Base-by-base conservation (phyloP, 2,888 invertebrate species). In the Autographa gamma region DNA sequence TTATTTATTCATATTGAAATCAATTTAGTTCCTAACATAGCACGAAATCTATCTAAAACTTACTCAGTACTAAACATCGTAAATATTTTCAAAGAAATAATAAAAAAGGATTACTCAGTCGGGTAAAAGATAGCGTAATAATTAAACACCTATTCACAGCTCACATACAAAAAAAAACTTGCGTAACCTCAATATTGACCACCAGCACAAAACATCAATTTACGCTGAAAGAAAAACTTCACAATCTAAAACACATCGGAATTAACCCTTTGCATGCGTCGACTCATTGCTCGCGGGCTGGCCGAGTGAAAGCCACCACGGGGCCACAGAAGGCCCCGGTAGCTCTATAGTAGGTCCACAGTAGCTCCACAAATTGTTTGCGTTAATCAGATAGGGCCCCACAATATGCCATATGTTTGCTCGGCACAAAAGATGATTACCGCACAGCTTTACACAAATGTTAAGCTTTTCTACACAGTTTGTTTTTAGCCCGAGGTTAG, bases 391-490 rank as follows among this genome's bases (percentile, higher is more conserved):
- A 93, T 93, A 93, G 89, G 89, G 86, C 86, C 73, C 75, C 69
- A 85, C 94, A 94, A 93, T 93, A 93, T 93, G 93, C 87, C 90
- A 85, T 90, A 87, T 93, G 93, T 93, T 93, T 92, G 89, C 77
- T 80, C 75, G 75, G 69, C 80, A 85, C 86, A 86, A 86, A 84
- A 88, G 85, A 85, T 88, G 86, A 90, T 88, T 88, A 87, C 86
- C 81, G 75, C 82, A 73, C 73, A 60, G 82, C 73, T 78, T 83
- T 81, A 58, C 71, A 71, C 87, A 90, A 90, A 88, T 90, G 90
- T 86, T 84, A 84, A 79, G 85, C 79, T 56, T 79, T 71, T 60
- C 54, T 16, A 31, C 48, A 41, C 69, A 8, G 62, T 60, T 67
- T 60, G 72, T 66, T 69, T 80, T 71, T 74, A 65, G 73, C 81